A percentile compares a stretch with the other conserved stretches of the same genome.
These are phyloP conservation scores for Hyla sarda DNA, from an alignment of 2,113 vertebrate species.

Conservation along the genomic window DNA sequence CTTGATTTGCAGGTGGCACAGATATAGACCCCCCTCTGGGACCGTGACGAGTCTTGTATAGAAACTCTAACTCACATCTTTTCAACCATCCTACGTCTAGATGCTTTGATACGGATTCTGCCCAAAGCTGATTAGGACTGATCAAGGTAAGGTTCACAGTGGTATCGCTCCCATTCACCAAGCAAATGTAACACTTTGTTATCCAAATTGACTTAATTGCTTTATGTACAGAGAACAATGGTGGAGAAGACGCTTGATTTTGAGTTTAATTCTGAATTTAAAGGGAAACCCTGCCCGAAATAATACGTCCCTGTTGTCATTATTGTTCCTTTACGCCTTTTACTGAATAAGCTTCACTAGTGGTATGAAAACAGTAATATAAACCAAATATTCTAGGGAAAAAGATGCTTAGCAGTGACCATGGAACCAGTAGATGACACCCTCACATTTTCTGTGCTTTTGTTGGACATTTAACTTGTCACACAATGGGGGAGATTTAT, in stretches of 20 bases:
- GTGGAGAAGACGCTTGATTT: neutral
- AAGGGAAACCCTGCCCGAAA: neutral
- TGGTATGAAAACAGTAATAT: too few species aligned
- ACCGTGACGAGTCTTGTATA: conserved; percentile 12
- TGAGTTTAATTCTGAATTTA: neutral
- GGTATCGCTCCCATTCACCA: neutral
- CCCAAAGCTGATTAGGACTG: conserved; percentile 52
- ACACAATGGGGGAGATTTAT: too few species aligned
- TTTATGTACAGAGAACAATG: neutral
- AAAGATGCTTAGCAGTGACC: too few species aligned
- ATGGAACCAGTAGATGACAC: too few species aligned
- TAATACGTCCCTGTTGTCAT: neutral
- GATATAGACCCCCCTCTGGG: conserved; percentile 29
- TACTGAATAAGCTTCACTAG: too few species aligned
- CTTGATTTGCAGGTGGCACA: conserved; percentile 55
- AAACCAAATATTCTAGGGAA: too few species aligned
- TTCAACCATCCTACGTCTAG: conserved; percentile 5
- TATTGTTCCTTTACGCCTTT: neutral
- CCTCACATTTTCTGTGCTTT: too few species aligned
- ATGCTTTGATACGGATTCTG: conserved; percentile 58
- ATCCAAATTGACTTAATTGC: neutral
- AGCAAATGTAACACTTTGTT: neutral
- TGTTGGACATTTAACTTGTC: too few species aligned
- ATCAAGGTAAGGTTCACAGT: conserved; percentile 47
- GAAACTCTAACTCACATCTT: conserved; percentile 20